Evolutionary conservation across 2,888 invertebrate genomes (phyloP), one percentile per base, ranked within the genome.

Genomic region (Morinoia aosen): DNA sequence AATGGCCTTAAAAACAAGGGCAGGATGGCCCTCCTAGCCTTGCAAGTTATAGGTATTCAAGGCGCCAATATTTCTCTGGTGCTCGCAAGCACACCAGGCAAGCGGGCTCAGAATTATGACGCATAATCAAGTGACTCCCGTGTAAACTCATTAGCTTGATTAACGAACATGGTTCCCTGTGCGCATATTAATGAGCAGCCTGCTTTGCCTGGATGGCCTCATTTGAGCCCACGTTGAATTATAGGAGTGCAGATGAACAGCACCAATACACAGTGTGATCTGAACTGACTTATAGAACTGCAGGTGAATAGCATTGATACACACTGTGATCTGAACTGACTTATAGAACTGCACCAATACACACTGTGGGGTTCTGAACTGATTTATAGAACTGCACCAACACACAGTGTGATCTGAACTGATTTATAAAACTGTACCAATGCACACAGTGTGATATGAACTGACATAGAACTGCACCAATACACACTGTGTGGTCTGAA

Each of bases 81-180:
- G 33, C 33, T 76, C 76, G 76, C 25, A 76, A 76, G 76, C 76
- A 33, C 33, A 33, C 33, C 76, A 76, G 76, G 33, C 76, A 76
- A 76, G 76, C 76, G 25, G 76, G 25, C 76, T 76, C 76, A 76
- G 93, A 93, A 25, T 93, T 93, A 93, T 93, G 56, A 57, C 93
- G 56, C 56, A 57, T 33, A 93, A 93, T 93, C 93, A 57, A 93
- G 93, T 57, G 93, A 93, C 93, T 93, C 33, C 40, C 93, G 33
- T 93, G 93, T 93, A 93, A 93, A 93, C 93, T 93, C 93, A 93
- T 93, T 93, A 93, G 58, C 93, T 93, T 93, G 93, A 93, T 93
- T 93, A 93, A 93, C 93, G 93, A 57, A 93, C 93, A 93, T 56
- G 93, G 57, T 48, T 93, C 25, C 57, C 93, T 56, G 93, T 39